Percentiles rank a stretch among this genome's conserved stretches.
Conservation (phyloP, 2,113 vertebrate species). For the Mirza zaza region DNA sequence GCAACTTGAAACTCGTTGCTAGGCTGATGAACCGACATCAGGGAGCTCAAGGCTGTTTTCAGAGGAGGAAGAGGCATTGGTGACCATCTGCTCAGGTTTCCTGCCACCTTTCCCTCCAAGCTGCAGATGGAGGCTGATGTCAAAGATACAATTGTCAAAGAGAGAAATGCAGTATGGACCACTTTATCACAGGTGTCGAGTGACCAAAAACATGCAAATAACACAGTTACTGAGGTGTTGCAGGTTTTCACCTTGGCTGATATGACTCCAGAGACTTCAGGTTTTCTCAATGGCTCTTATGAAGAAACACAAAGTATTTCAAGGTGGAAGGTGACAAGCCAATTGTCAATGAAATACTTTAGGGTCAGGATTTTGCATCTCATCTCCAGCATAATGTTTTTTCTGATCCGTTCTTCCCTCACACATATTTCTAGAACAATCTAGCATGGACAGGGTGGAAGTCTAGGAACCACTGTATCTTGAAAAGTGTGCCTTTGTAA, state of each 20-base stretch:
- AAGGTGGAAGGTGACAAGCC: background rate
- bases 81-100: background rate
- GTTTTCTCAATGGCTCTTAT: background rate
- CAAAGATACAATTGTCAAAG: background rate
- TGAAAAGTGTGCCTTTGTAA: background rate
- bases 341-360: background rate
- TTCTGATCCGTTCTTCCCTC: background rate
- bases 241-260: background rate
- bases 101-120: background rate
- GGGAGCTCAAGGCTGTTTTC: background rate
- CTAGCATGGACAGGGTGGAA: background rate
- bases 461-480: background rate
- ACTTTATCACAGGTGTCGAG: background rate
- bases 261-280: background rate
- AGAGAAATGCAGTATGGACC: background rate
- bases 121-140: background rate
- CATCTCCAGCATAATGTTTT: background rate
- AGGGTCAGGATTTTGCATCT: background rate
- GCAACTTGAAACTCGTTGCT: background rate
- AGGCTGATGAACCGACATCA: background rate
- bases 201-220: background rate
- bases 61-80: rapidly evolving
- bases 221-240: background rate
- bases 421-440: background rate
- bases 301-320: background rate